A percentile compares a stretch with the other conserved stretches of the same genome.
Conservation (phyloP, 2,113 vertebrate genomes). For the Chionodraco myersi region DNA sequence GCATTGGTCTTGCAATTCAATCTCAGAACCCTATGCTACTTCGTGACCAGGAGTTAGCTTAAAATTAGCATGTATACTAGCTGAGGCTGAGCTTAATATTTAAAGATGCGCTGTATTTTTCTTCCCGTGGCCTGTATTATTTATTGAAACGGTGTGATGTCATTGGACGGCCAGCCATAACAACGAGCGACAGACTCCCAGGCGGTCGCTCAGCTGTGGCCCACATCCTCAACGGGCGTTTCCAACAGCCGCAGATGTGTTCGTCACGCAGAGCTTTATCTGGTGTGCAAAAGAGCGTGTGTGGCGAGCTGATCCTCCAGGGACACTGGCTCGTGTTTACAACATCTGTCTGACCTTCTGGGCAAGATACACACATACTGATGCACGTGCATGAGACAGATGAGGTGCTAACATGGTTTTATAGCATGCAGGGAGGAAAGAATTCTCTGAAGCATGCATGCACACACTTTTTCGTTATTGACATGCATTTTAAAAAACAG, state of each 20-base stretch:
- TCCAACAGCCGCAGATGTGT: slow-evolving; percentile 14
- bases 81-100: slow-evolving; percentile 57
- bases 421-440: background rate
- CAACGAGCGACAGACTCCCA: slow-evolving; percentile 54
- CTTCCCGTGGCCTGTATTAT: slow-evolving; percentile 43
- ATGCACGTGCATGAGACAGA: slow-evolving; percentile 10
- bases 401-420: background rate
- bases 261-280: slow-evolving; percentile 47
- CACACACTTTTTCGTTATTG: background rate
- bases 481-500: background rate
- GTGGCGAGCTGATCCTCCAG: background rate
- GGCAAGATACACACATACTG: background rate
- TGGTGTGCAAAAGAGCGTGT: slow-evolving; percentile 45
- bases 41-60: too few relatives aligned
- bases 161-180: slow-evolving; percentile 49
- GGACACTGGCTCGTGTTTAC: slow-evolving; percentile 44
- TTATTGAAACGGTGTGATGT: slow-evolving; percentile 45
- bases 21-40: too few relatives aligned
- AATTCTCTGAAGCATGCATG: background rate
- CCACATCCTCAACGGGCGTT: background rate
- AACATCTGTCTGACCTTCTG: slow-evolving; percentile 57
- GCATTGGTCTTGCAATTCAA: too few relatives aligned
- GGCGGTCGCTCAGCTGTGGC: slow-evolving; percentile 39
- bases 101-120: slow-evolving; percentile 66
- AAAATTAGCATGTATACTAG: too few relatives aligned